Conservation (phyloP, 2,888 invertebrate species). For the Eledone cirrhosa region DNA sequence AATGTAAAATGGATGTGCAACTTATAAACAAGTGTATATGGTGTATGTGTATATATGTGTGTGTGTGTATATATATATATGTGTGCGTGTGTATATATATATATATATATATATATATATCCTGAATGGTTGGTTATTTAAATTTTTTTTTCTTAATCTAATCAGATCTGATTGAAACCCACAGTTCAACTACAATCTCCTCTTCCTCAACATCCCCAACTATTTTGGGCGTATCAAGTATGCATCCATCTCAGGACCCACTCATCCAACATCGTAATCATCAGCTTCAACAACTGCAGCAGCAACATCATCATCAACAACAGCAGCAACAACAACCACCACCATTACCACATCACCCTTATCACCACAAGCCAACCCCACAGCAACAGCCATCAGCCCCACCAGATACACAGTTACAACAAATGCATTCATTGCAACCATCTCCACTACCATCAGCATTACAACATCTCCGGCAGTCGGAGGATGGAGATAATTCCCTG, state of each 20-base stretch:
- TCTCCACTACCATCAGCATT: no score
- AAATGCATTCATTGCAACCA: background rate
- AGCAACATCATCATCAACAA: background rate
- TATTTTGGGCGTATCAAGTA: constrained; percentile 8
- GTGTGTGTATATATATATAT: no score
- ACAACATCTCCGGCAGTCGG: background rate
- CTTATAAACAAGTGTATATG: no score
- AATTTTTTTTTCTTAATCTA: constrained; percentile 5
- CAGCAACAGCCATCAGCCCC: background rate
- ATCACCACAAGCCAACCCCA: no score
- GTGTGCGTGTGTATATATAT: no score
- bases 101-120: no score
- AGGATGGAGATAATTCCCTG: background rate
- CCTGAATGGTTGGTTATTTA: no score
- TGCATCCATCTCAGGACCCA: constrained; percentile 22
- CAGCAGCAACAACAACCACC: background rate
- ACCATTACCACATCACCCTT: no score
- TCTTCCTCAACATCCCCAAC: constrained; percentile 14
- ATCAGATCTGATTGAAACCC: constrained; percentile 23
- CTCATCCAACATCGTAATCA: constrained; percentile 6
- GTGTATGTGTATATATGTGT: no score
- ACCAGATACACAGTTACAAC: background rate
- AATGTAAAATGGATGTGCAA: no score
- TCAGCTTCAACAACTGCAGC: constrained; percentile 1
- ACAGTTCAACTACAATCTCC: constrained; percentile 17